These are phyloP conservation scores for Notarius lentiginosus DNA, from an alignment of 2,113 vertebrate genomes.

Conservation along the genomic window DNA sequence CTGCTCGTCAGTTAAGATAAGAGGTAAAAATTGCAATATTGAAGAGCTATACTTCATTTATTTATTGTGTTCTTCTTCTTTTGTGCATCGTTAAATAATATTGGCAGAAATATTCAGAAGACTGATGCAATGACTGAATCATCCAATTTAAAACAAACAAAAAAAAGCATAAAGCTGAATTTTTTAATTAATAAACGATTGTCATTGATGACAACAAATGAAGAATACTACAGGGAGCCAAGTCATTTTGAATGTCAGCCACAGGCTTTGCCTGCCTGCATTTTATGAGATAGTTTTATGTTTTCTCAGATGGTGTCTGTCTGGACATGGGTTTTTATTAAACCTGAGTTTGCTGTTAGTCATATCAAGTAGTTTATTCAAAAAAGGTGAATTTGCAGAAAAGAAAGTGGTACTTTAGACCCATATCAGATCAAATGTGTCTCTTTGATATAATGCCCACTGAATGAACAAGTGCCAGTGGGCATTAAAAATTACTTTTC, in stretches of 20 bases:
- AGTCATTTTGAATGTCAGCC: constrained; percentile 48
- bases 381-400: constrained; percentile 18
- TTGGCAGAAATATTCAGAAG: constrained; percentile 16
- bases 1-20: constrained; percentile 4
- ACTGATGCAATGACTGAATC: constrained; percentile 1
- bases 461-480: neutral
- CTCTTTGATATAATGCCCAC: constrained; percentile 12
- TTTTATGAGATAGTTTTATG: constrained; percentile 41
- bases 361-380: constrained; percentile 23
- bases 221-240: constrained; percentile 27
- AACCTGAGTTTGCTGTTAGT: constrained; percentile 29
- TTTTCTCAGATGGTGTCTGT: constrained; percentile 40
- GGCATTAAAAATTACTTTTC: constrained; percentile 14
- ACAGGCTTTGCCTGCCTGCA: constrained; percentile 44
- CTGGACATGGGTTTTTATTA: constrained; percentile 45
- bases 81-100: neutral
- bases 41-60: neutral
- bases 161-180: neutral
- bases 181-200: constrained; percentile 21
- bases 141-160: constrained; percentile 8
- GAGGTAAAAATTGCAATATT: neutral
- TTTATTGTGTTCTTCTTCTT: neutral
- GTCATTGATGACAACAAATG: constrained; percentile 40
- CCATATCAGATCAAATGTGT: constrained; percentile 6
- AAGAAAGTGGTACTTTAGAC: neutral